These are phyloP conservation scores for Carassius auratus DNA, from an alignment of 2,113 vertebrate species.

Conservation along the genomic window DNA sequence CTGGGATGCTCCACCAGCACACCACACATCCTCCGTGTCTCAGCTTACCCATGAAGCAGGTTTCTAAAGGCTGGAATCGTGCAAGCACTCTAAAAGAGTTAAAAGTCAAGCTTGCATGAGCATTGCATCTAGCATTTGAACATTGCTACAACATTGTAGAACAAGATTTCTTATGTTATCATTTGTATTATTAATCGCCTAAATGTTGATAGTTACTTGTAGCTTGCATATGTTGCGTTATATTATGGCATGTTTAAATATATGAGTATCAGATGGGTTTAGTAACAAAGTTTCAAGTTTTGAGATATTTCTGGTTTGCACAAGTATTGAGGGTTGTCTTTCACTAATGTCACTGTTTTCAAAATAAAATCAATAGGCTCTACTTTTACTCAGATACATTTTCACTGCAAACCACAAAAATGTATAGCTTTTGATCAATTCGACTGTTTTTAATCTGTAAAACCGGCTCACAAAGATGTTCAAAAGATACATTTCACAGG, in stretches of 20 bases:
- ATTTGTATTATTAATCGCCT: background rate
- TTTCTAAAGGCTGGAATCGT: slow-evolving; percentile 41
- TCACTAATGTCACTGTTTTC: background rate
- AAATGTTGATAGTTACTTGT: background rate
- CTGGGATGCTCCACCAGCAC: slow-evolving; percentile 38
- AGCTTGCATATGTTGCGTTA: background rate
- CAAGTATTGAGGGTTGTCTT: background rate
- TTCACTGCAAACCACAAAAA: background rate
- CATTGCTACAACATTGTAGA: background rate
- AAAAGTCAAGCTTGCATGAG: slow-evolving; percentile 3
- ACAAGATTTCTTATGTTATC: background rate
- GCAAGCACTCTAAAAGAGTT: slow-evolving; percentile 10
- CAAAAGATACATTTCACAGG: background rate
- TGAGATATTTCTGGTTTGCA: background rate
- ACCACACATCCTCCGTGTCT: slow-evolving; percentile 19
- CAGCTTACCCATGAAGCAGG: slow-evolving; percentile 41
- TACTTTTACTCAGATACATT: background rate
- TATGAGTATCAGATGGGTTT: background rate
- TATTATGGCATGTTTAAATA: background rate
- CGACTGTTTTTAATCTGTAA: background rate
- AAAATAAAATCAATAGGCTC: background rate
- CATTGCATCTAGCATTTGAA: background rate
- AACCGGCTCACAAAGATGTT: background rate
- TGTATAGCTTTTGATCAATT: background rate
- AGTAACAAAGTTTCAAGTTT: background rate